These are phyloP conservation scores for Clusia tigrina DNA, from an alignment of 2,888 invertebrate species.

Conservation along the genomic window DNA sequence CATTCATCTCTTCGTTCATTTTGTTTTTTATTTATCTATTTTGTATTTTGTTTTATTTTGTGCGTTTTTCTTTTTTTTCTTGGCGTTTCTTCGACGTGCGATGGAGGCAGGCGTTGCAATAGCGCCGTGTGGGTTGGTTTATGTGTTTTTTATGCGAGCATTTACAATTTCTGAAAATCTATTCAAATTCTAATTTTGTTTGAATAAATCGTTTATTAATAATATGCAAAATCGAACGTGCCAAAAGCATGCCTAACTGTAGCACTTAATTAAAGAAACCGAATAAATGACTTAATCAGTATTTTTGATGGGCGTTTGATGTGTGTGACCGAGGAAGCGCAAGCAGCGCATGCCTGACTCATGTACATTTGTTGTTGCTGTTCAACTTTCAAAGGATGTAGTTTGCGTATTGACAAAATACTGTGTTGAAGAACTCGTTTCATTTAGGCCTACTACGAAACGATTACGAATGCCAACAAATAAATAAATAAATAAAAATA, in stretches of 20 bases:
- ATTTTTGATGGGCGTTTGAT: too few species aligned
- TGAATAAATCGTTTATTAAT: not conserved
- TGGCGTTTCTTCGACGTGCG: not conserved
- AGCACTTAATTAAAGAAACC: too few species aligned
- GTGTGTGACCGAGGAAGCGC: not conserved
- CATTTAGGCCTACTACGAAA: not conserved
- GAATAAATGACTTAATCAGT: too few species aligned
- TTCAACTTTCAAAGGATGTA: not conserved
- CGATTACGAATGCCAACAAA: too few species aligned
- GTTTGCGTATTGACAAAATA: slow-evolving; percentile 8
- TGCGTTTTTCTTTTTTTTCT: too few species aligned
- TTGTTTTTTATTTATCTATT: too few species aligned
- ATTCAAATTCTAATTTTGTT: not conserved
- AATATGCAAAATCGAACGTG: not conserved
- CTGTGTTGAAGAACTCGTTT: slow-evolving; percentile 17
- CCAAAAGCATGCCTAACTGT: not conserved
- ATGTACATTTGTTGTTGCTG: not conserved
- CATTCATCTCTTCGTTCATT: slow-evolving; percentile 26
- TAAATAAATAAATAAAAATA: too few species aligned
- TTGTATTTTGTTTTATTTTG: too few species aligned
- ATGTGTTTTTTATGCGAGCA: not conserved
- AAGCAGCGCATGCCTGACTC: not conserved
- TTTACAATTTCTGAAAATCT: not conserved
- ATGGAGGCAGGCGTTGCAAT: not conserved
- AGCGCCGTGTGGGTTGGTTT: not conserved